Base-by-base conservation (phyloP, 1,140 invertebrate species). In the Elysia chlorotica region DNA sequence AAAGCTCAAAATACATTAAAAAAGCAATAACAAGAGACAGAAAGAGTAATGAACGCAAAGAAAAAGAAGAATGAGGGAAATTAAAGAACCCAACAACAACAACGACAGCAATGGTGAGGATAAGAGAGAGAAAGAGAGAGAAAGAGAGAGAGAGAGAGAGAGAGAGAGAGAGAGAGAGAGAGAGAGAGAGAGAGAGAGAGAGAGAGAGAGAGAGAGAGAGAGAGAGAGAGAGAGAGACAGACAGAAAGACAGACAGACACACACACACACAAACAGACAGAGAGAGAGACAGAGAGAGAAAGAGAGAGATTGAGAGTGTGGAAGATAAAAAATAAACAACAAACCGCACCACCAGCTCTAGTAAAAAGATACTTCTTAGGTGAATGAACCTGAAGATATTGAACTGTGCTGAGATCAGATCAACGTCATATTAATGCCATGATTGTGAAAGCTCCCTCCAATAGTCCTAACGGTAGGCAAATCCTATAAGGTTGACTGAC, bases 131-230 rank as follows among this genome's bases (percentile, higher is more conserved):
- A 56, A 2, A 68, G 65, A 62, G 4, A 41, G 21, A 41, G 37
- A 38, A 23, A 66, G 37, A 38, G 17, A 66, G 37, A 56, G 25
- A 57, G 65, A 41, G 54, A 59, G 23, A 31, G 41, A 59, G 41
- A 59, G 54, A 67, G 37, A 67, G 35, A 66, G 30, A 41, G 30
- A 41, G 37, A 41, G 65, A 38, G 23, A 48, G 67, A 38, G 67
- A 71, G 61, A 63, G 37, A 61, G 61, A 56, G 59, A 53, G 36
- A 62, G 30, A 63, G 69, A 71, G 54, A 62, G 36, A 71, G 73
- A 74, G 74, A 71, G 68, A 71, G 69, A 71, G 74, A 71, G 59
- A 75, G 33, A 68, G 54, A 71, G 67, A 69, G 67, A 71, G 28
- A 37, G 66, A 25, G 33, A 70, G 54, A 74, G n/a, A 63, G 67